Evolutionary conservation across 2,113 vertebrate genomes (phyloP).

Genomic region (Chaenogobius annularis): DNA sequence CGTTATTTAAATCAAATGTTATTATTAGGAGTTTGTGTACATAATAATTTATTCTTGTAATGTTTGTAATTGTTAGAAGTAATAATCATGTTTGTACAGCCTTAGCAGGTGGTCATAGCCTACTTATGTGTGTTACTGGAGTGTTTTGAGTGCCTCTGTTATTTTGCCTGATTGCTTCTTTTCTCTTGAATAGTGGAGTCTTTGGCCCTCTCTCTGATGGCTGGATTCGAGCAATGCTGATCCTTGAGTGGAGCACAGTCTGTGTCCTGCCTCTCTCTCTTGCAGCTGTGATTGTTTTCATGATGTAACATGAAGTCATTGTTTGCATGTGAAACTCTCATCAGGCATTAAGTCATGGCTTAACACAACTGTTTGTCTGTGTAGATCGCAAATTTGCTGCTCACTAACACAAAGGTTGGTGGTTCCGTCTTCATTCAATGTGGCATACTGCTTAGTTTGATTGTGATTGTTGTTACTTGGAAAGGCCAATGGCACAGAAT

Average conservation of each 20-base stretch:
- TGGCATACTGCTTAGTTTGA: neutral
- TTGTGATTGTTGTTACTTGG: neutral
- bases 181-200: slow-evolving; percentile 87
- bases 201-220: slow-evolving; percentile 94
- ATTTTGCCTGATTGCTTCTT: neutral
- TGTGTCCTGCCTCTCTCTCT: slow-evolving; percentile 1
- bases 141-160: neutral
- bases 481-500: neutral
- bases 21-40: too few species aligned
- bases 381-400: neutral
- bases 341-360: neutral
- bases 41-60: neutral
- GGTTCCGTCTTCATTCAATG: neutral
- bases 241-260: neutral
- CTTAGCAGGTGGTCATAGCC: neutral
- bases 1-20: too few species aligned
- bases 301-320: slow-evolving; percentile 23
- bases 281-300: slow-evolving; percentile 24
- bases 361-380: slow-evolving; percentile 3
- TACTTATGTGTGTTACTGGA: neutral
- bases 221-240: slow-evolving; percentile 92
- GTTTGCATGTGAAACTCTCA: neutral
- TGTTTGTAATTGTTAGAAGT: neutral
- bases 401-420: neutral
- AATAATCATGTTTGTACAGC: neutral